Percentiles rank a stretch among this genome's conserved stretches.
These are phyloP conservation scores for Frieseomelitta varia DNA, from an alignment of 1,140 invertebrate genomes.

Conservation along the genomic window DNA sequence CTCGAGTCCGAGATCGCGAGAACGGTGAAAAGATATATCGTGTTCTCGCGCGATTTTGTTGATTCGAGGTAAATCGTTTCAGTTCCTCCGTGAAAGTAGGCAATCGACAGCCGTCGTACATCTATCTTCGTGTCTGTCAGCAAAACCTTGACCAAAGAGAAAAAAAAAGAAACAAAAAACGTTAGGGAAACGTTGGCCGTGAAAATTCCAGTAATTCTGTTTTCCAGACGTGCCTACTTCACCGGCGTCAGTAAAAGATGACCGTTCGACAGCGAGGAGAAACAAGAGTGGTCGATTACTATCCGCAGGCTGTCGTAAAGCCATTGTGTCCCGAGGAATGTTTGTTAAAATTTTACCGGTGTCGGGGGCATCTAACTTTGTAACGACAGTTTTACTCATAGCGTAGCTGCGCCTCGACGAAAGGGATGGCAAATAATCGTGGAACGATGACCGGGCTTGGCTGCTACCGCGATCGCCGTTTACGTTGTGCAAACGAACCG, in stretches of 20 bases:
- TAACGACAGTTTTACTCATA: conserved; percentile 7
- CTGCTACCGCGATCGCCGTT: conserved; percentile 54
- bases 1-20: not conserved
- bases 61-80: not conserved
- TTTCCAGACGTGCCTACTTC: not conserved
- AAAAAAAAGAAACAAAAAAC: not conserved
- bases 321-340: not conserved
- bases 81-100: too few species aligned
- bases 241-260: not conserved
- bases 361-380: not conserved
- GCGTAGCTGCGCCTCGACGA: conserved; percentile 11
- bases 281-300: too few species aligned
- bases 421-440: conserved; percentile 57
- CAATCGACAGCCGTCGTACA: too few species aligned
- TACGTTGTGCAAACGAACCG: conserved; percentile 51
- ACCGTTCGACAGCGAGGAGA: not conserved
- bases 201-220: not conserved
- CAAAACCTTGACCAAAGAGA: not conserved
- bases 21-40: too few species aligned
- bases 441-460: conserved; percentile 40
- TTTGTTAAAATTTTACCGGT: conserved; percentile 39
- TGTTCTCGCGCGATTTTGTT: not conserved
- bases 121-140: not conserved
- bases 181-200: not conserved
- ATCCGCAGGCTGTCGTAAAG: not conserved